phyloP scores from a whole-genome alignment of 2,888 invertebrate genomes.

The Entomobrya multifasciata region DNA sequence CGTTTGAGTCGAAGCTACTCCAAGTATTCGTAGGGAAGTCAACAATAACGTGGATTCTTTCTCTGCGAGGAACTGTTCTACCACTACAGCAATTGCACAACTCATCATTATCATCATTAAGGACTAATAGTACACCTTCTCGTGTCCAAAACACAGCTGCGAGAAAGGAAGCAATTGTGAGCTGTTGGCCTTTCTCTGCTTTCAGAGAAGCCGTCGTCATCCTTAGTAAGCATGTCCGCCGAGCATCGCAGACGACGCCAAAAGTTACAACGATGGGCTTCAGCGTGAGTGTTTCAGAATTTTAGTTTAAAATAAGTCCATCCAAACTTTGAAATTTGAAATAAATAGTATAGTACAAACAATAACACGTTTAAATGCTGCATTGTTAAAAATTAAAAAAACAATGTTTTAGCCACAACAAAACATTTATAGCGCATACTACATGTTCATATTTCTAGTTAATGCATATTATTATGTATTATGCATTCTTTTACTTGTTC shows the following conservation, averaged over 20 bases:
- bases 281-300: constrained; percentile 75
- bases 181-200: not conserved
- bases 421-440: no score
- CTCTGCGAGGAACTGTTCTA: not conserved
- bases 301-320: no score
- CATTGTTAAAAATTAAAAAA: no score
- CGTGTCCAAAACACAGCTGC: not conserved
- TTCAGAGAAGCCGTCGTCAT: constrained; percentile 29
- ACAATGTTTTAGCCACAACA: no score
- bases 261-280: constrained; percentile 79
- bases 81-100: not conserved
- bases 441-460: no score
- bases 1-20: constrained; percentile 38
- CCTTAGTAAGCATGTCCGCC: constrained; percentile 64
- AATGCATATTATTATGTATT: no score
- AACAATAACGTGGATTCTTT: not conserved
- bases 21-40: constrained; percentile 6
- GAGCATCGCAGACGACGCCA: constrained; percentile 72
- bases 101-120: not conserved
- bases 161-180: not conserved
- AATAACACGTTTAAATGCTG: no score
- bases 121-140: no score
- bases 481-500: no score
- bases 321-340: no score
- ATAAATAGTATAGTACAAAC: no score